Evolutionary conservation across 2,797 vertebrate species (phyloP).

Genomic region (Mustela erminea): DNA sequence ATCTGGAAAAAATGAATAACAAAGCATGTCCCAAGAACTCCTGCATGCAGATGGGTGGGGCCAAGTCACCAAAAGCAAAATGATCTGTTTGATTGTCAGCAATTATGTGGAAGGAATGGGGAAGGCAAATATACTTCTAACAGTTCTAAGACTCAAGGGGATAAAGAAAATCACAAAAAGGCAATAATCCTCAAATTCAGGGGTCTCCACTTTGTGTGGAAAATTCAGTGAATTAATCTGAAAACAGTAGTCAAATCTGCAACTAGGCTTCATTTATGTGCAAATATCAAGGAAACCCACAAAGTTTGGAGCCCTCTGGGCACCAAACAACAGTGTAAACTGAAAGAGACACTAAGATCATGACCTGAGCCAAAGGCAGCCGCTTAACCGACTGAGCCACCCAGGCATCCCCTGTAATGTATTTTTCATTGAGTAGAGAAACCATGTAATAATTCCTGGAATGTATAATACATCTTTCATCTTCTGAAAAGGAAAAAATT

Average conservation of each 20-base stretch:
- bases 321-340: background rate
- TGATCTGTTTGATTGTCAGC: background rate
- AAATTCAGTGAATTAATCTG: background rate
- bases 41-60: background rate
- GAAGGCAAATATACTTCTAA: background rate
- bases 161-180: background rate
- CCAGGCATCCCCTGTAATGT: too few relatives aligned
- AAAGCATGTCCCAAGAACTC: background rate
- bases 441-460: background rate
- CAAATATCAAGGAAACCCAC: background rate
- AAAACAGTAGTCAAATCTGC: background rate
- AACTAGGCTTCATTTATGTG: rapidly evolving
- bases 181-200: background rate
- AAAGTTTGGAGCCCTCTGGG: background rate
- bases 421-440: background rate
- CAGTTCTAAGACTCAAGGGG: background rate
- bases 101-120: background rate
- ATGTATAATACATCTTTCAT: background rate
- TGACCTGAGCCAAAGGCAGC: too few relatives aligned
- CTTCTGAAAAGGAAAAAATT: background rate
- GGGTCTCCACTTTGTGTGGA: background rate
- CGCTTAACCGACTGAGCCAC: too few relatives aligned
- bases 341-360: background rate
- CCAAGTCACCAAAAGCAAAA: background rate
- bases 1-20: background rate